A percentile compares a stretch with the other conserved stretches of the same genome.
Conservation (phyloP, 1,140 invertebrate species). For the Drosophila lacertosa region DNA sequence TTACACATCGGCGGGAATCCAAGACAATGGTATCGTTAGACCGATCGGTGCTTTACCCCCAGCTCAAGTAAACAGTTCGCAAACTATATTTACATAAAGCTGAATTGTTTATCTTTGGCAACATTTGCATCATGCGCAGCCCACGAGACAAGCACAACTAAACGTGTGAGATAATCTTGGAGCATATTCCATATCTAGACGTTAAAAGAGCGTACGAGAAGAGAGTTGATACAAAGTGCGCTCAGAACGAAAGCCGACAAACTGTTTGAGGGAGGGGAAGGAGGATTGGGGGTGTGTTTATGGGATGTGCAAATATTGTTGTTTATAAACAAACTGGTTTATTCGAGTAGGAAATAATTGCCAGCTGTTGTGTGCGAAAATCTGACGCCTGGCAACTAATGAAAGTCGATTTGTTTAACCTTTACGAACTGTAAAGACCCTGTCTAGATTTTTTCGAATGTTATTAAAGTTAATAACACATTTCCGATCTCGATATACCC, state of each 20-base stretch:
- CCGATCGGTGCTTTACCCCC: slow-evolving; percentile 35
- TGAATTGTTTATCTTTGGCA: background rate
- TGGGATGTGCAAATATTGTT: slow-evolving; percentile 36
- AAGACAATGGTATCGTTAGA: background rate
- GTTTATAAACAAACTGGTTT: slow-evolving; percentile 52
- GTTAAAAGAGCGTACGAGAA: no score
- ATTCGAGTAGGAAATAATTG: slow-evolving; percentile 33
- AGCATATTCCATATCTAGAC: background rate
- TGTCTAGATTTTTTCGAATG: background rate
- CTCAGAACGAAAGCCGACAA: background rate
- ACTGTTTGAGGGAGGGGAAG: background rate
- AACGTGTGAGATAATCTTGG: background rate
- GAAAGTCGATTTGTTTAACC: background rate
- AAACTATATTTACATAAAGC: slow-evolving; percentile 13
- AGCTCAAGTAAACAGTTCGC: slow-evolving; percentile 2
- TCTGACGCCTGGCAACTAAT: slow-evolving; percentile 19
- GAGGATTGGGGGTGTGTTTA: background rate
- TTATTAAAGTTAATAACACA: background rate
- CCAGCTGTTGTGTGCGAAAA: slow-evolving; percentile 27
- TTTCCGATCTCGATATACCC: background rate
- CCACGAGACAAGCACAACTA: background rate
- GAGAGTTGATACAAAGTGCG: background rate
- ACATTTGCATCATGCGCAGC: background rate
- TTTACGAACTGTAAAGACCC: background rate
- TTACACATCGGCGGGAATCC: background rate